Conservation (phyloP, 2,888 invertebrate genomes). For the Rapana venosa region DNA sequence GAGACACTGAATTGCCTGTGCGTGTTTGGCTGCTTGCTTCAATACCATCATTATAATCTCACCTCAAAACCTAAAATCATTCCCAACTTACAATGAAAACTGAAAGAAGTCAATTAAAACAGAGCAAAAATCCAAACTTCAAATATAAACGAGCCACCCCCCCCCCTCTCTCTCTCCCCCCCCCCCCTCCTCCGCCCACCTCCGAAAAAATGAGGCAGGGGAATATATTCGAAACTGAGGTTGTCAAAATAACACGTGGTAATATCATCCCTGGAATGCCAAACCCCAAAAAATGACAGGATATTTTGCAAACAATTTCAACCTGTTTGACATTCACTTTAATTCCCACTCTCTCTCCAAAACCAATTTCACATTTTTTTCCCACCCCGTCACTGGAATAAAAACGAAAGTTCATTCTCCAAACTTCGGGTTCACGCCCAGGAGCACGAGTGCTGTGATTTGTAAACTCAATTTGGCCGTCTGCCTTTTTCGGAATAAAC, state of each 20-base stretch:
- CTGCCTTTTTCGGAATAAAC: neutral
- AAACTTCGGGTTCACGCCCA: neutral
- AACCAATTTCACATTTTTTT: neutral
- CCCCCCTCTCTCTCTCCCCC: too few species aligned
- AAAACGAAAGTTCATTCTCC: too few species aligned
- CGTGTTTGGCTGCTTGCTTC: too few species aligned
- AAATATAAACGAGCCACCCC: slow-evolving; percentile 10
- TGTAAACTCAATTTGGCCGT: neutral
- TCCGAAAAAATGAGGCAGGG: too few species aligned
- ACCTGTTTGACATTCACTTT: neutral
- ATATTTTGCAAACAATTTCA: too few species aligned
- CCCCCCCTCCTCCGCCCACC: too few species aligned
- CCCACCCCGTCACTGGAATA: neutral
- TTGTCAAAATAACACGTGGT: too few species aligned
- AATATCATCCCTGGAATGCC: too few species aligned
- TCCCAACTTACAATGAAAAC: neutral
- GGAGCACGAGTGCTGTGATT: neutral
- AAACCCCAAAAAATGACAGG: too few species aligned
- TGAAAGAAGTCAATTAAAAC: neutral
- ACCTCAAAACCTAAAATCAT: neutral
- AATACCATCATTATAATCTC: neutral
- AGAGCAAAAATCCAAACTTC: too few species aligned
- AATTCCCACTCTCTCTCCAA: neutral
- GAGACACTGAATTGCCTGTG: neutral
- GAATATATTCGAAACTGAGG: too few species aligned